Base-by-base conservation (phyloP, 2,888 invertebrate species). In the Latrodectus elegans region DNA sequence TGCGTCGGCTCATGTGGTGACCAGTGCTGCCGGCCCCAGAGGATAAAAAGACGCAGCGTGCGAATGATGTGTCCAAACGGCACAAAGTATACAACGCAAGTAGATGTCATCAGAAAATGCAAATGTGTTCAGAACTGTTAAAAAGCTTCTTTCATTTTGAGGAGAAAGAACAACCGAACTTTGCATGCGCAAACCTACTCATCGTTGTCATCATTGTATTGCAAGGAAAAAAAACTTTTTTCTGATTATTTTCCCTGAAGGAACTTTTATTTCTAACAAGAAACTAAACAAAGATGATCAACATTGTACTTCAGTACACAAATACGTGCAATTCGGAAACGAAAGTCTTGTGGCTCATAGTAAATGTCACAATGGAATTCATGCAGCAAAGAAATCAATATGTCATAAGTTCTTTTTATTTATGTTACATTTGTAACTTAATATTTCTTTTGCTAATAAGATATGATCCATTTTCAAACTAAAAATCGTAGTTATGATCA, bases 61-160 rank as follows among this genome's bases (percentile, higher is more conserved):
- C 96, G 97, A 91, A 94, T 99, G 91, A 95, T 97, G 91, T 99
- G 99, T 94, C 94, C 95, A 90, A 96, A 98, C 92, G 97, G 98
- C 90, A 96, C 96, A 85, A 95, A 96, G 89, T 98, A 97, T 94
- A 96, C 97, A 93, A 97, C 97, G 94, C 97, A 98, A 92, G 95
- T 99, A 92, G 98, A 98, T 92, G 96, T 99, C 92, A 97, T 99
- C 92, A 95, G 98, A 92, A 98, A 98, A 93, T 99, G 99, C 93
- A 96, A 97, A 90, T 98, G 98, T 94, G 95, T 96, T 70, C 77
- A 82, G 14, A 90, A 90, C 74, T 90, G 89, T 84, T 89, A 83
- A 79, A 52, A 60, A 4, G n/a, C n/a, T 60, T 60, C 12, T 15
- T n/a, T 15, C 60, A 60, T 11, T 60, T 60, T n/a, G 12, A n/a